Evolutionary conservation across 2,797 vertebrate species (phyloP).

Genomic region (Hephaestus fuliginosus): DNA sequence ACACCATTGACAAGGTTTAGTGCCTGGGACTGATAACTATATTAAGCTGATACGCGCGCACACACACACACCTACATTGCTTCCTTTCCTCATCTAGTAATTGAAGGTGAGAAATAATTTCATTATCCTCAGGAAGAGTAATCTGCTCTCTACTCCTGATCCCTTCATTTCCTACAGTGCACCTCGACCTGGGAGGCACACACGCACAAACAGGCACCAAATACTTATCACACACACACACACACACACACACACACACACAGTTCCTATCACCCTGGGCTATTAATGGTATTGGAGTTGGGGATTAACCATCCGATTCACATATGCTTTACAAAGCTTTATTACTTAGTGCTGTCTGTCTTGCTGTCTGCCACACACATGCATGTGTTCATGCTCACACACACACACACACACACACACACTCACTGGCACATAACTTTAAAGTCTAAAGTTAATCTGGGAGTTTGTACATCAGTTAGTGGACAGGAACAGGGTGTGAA

Average conservation of each 20-base stretch:
- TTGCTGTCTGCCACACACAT: constrained; percentile 26
- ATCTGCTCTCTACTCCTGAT: constrained; percentile 85
- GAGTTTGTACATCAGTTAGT: constrained; percentile 9
- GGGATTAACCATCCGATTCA: constrained; percentile 83
- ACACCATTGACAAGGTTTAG: constrained; percentile 46
- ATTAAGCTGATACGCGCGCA: constrained; percentile 46
- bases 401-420: constrained; percentile 24
- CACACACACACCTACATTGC: constrained; percentile 44
- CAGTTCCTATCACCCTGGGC: constrained; percentile 70
- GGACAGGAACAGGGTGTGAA: constrained; percentile 1
- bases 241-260: constrained; percentile 51
- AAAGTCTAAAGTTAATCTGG: constrained; percentile 36
- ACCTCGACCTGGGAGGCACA: constrained; percentile 74
- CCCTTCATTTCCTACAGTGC: constrained; percentile 88
- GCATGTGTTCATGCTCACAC: not conserved
- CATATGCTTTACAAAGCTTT: constrained; percentile 84
- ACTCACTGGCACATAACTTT: constrained; percentile 23
- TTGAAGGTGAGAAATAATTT: constrained; percentile 89
- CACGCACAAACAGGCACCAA: constrained; percentile 43
- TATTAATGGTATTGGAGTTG: constrained; percentile 83
- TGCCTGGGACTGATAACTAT: constrained; percentile 45
- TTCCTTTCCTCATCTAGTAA: constrained; percentile 85
- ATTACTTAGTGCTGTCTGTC: constrained; percentile 67
- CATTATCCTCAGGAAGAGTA: constrained; percentile 86
- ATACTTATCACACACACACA: constrained; percentile 62